These are phyloP conservation scores for Falco punctatus DNA, from an alignment of 2,113 vertebrate species.

Conservation along the genomic window DNA sequence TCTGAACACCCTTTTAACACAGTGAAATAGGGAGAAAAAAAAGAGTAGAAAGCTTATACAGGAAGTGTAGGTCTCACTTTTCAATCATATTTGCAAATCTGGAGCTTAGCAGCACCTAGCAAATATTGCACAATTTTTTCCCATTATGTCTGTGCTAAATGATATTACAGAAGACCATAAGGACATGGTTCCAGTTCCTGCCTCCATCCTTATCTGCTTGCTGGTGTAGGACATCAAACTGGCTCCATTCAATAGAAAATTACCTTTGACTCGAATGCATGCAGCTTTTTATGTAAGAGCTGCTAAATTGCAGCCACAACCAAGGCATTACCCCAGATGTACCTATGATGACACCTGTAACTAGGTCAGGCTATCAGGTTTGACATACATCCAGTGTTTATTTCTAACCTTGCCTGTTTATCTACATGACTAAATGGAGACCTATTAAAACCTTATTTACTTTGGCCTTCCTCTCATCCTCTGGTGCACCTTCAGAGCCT, in stretches of 20 bases:
- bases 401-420: neutral
- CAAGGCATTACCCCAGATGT: neutral
- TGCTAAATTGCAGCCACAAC: neutral
- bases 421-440: neutral
- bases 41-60: constrained; percentile 4
- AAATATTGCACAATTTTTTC: neutral
- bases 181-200: neutral
- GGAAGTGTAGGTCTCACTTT: neutral
- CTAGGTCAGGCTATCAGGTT: neutral
- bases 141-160: neutral
- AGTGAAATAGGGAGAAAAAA: neutral
- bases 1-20: neutral
- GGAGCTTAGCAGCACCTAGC: neutral
- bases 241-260: neutral
- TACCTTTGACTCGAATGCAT: neutral
- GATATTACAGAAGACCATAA: neutral
- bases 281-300: neutral
- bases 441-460: neutral
- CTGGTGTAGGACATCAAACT: neutral
- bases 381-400: neutral
- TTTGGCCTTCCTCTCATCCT: neutral
- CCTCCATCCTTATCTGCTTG: neutral
- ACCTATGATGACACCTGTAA: neutral
- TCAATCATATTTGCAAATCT: neutral
- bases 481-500: neutral